These are phyloP conservation scores for Epinephelus coioides DNA, from an alignment of 2,797 vertebrate species.

Conservation along the genomic window DNA sequence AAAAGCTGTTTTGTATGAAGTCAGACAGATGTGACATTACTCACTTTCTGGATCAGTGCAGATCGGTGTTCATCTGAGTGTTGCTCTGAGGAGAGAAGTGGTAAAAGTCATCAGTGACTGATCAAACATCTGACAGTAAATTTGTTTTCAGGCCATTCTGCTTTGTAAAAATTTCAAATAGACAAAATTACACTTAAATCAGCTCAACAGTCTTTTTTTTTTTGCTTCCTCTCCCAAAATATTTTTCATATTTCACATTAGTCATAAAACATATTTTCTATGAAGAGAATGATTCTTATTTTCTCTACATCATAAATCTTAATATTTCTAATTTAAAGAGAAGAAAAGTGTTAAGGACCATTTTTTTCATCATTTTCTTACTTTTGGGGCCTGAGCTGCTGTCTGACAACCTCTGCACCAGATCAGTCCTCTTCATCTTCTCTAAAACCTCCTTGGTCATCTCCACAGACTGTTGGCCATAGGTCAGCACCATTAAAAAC, in stretches of 20 bases:
- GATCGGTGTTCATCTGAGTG: background rate
- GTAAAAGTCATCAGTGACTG: background rate
- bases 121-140: background rate
- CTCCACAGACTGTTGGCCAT: background rate
- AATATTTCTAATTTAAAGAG: too few relatives aligned
- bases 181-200: background rate
- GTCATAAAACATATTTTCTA: background rate
- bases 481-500: background rate
- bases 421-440: background rate
- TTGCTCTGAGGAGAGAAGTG: constrained; percentile 22
- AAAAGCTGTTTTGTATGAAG: background rate
- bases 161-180: background rate
- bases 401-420: background rate
- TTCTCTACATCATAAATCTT: background rate
- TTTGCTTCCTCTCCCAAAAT: too few relatives aligned
- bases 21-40: background rate
- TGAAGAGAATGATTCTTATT: background rate
- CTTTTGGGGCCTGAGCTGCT: background rate
- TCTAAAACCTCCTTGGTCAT: background rate
- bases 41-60: constrained; percentile 7
- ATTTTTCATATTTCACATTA: background rate
- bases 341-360: too few relatives aligned
- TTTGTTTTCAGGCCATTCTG: background rate
- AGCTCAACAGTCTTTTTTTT: background rate
- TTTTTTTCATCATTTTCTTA: background rate